phyloP scores from a whole-genome alignment of 2,113 vertebrate species.

The Eclectus roratus region DNA sequence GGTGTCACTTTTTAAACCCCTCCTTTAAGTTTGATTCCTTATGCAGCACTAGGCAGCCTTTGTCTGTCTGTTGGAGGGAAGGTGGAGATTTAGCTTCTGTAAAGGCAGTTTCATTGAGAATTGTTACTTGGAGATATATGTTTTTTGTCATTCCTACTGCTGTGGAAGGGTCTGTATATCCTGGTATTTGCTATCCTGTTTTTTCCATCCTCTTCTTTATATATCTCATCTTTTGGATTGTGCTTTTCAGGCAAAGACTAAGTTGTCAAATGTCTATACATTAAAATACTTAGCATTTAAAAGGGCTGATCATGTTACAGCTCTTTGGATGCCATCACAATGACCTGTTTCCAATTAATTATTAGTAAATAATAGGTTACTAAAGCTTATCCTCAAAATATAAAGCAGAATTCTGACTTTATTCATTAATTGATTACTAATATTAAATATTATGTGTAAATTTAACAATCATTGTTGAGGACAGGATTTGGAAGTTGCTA shows the following conservation, averaged over 20 bases:
- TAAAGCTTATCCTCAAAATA: not conserved
- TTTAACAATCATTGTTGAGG: not conserved
- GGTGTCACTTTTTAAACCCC: not conserved
- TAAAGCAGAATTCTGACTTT: not conserved
- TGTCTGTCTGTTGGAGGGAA: not conserved
- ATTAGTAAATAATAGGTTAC: not conserved
- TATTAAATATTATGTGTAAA: not conserved
- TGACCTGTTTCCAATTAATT: not conserved
- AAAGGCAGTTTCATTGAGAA: not conserved
- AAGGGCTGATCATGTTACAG: not conserved
- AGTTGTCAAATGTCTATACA: not conserved
- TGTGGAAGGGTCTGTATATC: not conserved
- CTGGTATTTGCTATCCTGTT: not conserved
- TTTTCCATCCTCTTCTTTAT: not conserved
- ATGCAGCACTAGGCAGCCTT: not conserved
- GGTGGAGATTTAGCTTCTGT: not conserved
- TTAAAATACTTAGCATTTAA: not conserved
- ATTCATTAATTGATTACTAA: not conserved
- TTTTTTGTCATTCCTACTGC: not conserved
- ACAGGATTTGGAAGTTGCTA: not conserved
- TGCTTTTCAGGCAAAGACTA: not conserved
- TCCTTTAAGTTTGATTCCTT: not conserved
- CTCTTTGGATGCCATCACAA: not conserved
- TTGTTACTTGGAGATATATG: not conserved
- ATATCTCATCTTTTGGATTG: not conserved